Evolutionary conservation across 2,888 invertebrate species (phyloP), one percentile per base, ranked within the genome.

Genomic region (Myathropa florea): DNA sequence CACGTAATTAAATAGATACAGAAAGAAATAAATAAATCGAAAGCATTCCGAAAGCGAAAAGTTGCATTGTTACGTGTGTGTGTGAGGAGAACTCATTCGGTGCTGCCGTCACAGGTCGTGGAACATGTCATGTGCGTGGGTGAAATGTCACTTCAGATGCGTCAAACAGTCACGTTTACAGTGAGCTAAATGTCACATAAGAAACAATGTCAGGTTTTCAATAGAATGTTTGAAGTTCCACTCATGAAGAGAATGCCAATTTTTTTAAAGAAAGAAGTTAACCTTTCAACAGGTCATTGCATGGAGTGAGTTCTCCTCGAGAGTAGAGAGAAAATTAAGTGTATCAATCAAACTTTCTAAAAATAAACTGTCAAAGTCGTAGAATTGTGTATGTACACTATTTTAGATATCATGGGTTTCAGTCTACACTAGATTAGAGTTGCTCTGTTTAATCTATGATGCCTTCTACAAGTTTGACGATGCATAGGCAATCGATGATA

Each of bases 11-110:
- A 23, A 4, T 10, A 10, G 33, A 24, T 61, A 63, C 28, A 61
- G 4, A 60, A n/a, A 80, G 60, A 65, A 23, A 67, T 57, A 59
- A 78, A 21, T 24, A 68, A 57, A 14, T 24, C 23, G 1, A 76
- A 63, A 80, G 23, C 46, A 46, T 57, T 65, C 65, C 60, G 24
- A 55, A 60, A 63, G 71, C 71, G 30, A 77, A 61, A 53, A 60
- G 26, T 57, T 36, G 23, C 4, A 63, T 10, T 36, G 21, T 24
- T 30, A n/a, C 46, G 23, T 36, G 6, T 46, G 18, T n/a, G 46
- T 46, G 18, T n/a, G 46, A 7, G 0, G 46, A 18, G 2, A 46
- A 46, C 6, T 18, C 46, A 46, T 46, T n/a, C 46, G 18, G 46
- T 18, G 46, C 1, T 46, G 46, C 46, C 30, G 12, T 12, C 9